Base-by-base conservation (phyloP, 2,797 vertebrate genomes). In the Tapera naevia region DNA sequence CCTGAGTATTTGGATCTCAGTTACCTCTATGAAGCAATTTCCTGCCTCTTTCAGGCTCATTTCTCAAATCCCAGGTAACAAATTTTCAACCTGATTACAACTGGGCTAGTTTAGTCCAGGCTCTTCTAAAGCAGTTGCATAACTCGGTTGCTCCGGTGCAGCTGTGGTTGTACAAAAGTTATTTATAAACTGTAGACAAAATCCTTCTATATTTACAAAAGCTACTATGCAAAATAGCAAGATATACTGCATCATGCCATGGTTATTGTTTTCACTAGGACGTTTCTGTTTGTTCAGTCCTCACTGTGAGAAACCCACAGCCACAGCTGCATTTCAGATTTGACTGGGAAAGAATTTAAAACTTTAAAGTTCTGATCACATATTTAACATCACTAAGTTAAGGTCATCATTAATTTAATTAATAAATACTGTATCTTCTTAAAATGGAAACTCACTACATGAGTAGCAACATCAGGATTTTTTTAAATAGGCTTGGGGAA, bases 141-240 rank as follows among this genome's bases (percentile, higher is more conserved):
- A 76, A 90, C 95, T 88, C 41, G 95, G 41, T 69, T 0, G 18
- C 80, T 86, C 53, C 11, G 8, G 80, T 94, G 91, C 88, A 95
- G 95, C 80, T 74, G 80, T 76, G 94, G 85, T 80, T 95, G 93
- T 89, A 62, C 60, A 73, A 53, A 76, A 86, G 70, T 94, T 93
- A 95, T 95, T 95, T 94, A 86, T 93, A 93, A 95, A 92, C 75
- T 92, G 89, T 60, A 80, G 91, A 58, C 74, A 95, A 96, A 95
- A 89, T 85, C 64, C 51, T 83, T 66, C 64, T 5, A 60, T 96
- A 93, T 96, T 97, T 82, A 90, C 67, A 79, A 96, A 92, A 91
- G 50, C 83, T 82, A 64, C 92, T 94, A 93, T 41, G 67, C 81
- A 95, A 93, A 94, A 94, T 80, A 96, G 32, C 23, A 37, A 89